Base-by-base conservation (phyloP, 35 echinoderm and acorn worm species). In the Lytechinus pictus region DNA sequence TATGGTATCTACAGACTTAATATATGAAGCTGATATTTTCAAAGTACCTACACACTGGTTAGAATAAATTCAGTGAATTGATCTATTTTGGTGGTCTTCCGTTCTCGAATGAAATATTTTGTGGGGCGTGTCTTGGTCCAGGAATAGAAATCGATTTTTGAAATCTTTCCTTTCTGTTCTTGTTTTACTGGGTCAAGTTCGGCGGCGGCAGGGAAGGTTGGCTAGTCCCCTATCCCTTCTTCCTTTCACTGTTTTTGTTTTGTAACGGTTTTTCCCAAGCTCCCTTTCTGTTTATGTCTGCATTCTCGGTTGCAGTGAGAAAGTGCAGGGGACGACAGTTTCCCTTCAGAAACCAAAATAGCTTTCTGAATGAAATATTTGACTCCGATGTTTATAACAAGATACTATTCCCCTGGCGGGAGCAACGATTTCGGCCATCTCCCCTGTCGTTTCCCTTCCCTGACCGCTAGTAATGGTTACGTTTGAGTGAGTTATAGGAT, bases 311-410 rank as follows among this genome's bases (percentile, higher is more conserved):
- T 79, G 66, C n/a, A 14, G 66, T 79, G 66, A 27, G 66, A 79
- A 79, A 79, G 66, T 79, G 14, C 66, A 79, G 66, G 19, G 21
- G 66, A 79, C 16, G 66, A 79, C 19, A 19, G 19, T 79, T 71
- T 71, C 61, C 61, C 61, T 71, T 71, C 61, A 16, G 61, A 71
- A 71, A 71, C 13, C 3, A 71, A 79, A 79, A 19, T 79, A 79
- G 66, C 19, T 79, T 79, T 79, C 66, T 79, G 66, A 79, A 79
- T 79, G 66, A 79, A 79, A 79, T 79, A 79, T 79, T 79, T 79
- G 66, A 79, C 66, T 79, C 66, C 8, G 19, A n/a, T 44, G 14
- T 24, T 14, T 79, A 79, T 24, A 79, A n/a, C 66, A 16, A 79
- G 16, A 24, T 16, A 16, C 66, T 16, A 16, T 79, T 79, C 66